phyloP scores from a whole-genome alignment of 2,797 vertebrate species.

The Taeniopygia guttata region DNA sequence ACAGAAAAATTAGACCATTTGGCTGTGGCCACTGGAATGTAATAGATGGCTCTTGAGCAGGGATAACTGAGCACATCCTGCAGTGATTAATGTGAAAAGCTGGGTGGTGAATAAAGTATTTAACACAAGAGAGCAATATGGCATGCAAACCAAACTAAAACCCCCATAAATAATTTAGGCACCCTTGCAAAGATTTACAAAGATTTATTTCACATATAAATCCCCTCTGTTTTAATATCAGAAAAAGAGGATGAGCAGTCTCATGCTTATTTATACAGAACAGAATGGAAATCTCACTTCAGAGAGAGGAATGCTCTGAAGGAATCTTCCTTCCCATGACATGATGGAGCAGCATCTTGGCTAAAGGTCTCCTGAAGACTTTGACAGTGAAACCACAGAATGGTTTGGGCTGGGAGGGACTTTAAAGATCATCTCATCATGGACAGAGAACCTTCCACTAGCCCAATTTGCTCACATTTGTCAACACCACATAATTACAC shows the following conservation, averaged over 20 bases:
- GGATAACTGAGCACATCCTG: slow-evolving; percentile 66
- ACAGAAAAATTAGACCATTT: slow-evolving; percentile 72
- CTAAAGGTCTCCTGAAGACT: neutral
- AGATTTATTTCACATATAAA: slow-evolving; percentile 71
- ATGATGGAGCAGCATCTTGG: neutral
- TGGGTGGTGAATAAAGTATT: slow-evolving; percentile 70
- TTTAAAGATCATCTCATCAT: neutral
- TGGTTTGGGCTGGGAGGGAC: neutral
- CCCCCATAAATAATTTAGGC: slow-evolving; percentile 70
- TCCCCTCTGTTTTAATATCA: slow-evolving; percentile 38
- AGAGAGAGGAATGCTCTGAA: neutral
- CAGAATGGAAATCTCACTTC: neutral
- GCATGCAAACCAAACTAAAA: slow-evolving; percentile 79
- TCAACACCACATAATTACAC: neutral
- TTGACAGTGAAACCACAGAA: neutral
- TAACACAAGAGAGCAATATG: slow-evolving; percentile 81
- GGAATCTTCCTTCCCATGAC: neutral
- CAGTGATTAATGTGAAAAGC: slow-evolving; percentile 80
- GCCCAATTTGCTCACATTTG: neutral
- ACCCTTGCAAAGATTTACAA: slow-evolving; percentile 62
- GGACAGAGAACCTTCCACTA: neutral
- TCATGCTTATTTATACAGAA: neutral
- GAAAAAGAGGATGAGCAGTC: neutral
- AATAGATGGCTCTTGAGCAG: slow-evolving; percentile 78
- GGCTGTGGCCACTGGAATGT: slow-evolving; percentile 64